Evolutionary conservation across 2,113 vertebrate genomes (phyloP).

Genomic region (Pavo muticus): DNA sequence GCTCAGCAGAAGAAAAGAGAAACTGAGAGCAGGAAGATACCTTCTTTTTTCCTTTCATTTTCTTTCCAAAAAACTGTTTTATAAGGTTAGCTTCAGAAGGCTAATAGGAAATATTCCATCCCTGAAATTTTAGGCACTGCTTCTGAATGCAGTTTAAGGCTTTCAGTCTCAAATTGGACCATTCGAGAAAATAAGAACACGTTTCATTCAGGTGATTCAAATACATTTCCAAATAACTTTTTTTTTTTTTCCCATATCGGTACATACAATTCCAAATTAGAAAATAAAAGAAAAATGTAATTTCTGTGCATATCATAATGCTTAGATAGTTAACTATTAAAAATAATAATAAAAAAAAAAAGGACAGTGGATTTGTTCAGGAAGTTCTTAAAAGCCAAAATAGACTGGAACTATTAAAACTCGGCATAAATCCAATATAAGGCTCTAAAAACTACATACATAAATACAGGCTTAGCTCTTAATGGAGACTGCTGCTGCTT

Average conservation of each 20-base stretch:
- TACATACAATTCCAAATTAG: background rate
- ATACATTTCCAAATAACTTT: background rate
- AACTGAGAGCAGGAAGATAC: background rate
- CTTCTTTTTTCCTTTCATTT: background rate
- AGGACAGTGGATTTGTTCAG: background rate
- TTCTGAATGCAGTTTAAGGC: background rate
- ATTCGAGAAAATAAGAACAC: background rate
- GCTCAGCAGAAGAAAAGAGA: background rate
- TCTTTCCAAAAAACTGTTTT: background rate
- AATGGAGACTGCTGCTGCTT: conserved; percentile 5
- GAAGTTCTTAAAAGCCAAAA: conserved; percentile 22
- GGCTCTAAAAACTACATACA: conserved; percentile 27
- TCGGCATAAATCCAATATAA: conserved; percentile 42
- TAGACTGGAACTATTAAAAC: conserved; percentile 41
- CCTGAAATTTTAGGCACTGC: background rate
- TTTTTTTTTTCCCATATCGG: background rate
- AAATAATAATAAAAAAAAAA: background rate
- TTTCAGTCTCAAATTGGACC: background rate
- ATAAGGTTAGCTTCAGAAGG: background rate
- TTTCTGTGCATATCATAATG: background rate
- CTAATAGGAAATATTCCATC: background rate
- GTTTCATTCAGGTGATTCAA: background rate
- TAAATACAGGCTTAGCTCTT: conserved; percentile 18
- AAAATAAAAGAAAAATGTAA: background rate
- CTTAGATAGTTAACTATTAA: background rate